Evolutionary conservation across 2,888 invertebrate genomes (phyloP).

Genomic region (Atethmia centrago): DNA sequence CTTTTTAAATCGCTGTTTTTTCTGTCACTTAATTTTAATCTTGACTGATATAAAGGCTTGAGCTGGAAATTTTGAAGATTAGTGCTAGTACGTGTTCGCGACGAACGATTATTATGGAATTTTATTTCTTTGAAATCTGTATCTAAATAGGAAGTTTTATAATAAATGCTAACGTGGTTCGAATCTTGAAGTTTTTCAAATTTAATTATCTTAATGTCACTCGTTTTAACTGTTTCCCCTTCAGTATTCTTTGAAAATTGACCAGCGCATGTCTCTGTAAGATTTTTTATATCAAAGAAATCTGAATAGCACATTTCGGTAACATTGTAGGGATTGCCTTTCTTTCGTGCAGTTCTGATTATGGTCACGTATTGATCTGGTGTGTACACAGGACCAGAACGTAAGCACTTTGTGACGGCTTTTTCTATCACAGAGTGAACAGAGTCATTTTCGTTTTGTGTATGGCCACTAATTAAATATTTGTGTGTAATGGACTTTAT

Average conservation of each 20-base stretch:
- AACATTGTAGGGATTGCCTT: conserved; percentile 54
- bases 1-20: no score
- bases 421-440: conserved; percentile 55
- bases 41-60: no score
- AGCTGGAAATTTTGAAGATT: no score
- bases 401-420: conserved; percentile 40
- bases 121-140: no score
- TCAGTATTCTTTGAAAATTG: conserved; percentile 25
- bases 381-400: conserved; percentile 49
- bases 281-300: conserved; percentile 37
- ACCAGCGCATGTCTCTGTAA: conserved; percentile 20
- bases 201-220: no score
- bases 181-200: no score
- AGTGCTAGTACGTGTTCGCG: no score
- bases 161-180: no score
- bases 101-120: no score
- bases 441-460: conserved; percentile 24
- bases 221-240: no score
- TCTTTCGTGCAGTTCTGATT: conserved; percentile 53
- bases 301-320: conserved; percentile 52
- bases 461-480: conserved; percentile 24
- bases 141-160: no score
- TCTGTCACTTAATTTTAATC: no score
- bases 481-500: conserved; percentile 30
- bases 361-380: conserved; percentile 51